phyloP scores from a whole-genome alignment of 1,140 invertebrate species.

The Pseudomyrmex sp. region DNA sequence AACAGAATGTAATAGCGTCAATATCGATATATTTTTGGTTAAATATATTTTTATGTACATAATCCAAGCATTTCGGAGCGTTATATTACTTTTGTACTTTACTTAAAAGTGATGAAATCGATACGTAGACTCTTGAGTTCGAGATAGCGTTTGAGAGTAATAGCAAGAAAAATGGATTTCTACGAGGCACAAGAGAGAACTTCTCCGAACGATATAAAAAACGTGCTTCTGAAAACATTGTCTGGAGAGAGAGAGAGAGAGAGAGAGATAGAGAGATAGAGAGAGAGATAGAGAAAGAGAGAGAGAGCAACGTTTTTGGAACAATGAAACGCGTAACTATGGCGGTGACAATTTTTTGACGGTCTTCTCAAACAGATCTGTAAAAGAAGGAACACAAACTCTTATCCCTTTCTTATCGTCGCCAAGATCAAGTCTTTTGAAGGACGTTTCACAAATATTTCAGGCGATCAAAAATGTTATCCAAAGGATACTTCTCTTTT shows the following conservation, averaged over 20 bases:
- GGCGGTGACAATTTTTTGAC: slow-evolving; percentile 62
- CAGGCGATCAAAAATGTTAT: slow-evolving; percentile 66
- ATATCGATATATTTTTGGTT: slow-evolving; percentile 22
- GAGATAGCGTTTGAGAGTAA: slow-evolving; percentile 8
- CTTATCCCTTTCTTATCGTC: slow-evolving; percentile 7
- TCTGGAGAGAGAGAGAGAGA: slow-evolving; percentile 3
- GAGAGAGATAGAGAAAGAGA: no score
- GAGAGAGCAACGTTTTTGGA: slow-evolving; percentile 31
- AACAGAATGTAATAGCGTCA: slow-evolving; percentile 7
- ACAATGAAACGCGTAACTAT: slow-evolving; percentile 42
- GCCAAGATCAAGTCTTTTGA: slow-evolving; percentile 5
- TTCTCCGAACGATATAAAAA: slow-evolving; percentile 27
- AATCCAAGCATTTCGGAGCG: slow-evolving; percentile 6
- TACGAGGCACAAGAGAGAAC: slow-evolving; percentile 5
- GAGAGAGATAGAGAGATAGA: no score
- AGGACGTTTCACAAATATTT: slow-evolving; percentile 60
- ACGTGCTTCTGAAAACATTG: slow-evolving; percentile 41
- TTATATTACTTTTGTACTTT: not conserved
- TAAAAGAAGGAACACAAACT: slow-evolving; percentile 40
- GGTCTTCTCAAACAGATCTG: slow-evolving; percentile 28
- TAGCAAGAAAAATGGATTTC: slow-evolving; percentile 42
- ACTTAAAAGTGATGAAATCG: not conserved
- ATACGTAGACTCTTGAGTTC: not conserved
- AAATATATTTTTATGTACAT: slow-evolving; percentile 23
- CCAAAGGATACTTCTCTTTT: slow-evolving; percentile 39